phyloP scores from a whole-genome alignment of 2,797 vertebrate species.

The Geotrypetes seraphini region DNA sequence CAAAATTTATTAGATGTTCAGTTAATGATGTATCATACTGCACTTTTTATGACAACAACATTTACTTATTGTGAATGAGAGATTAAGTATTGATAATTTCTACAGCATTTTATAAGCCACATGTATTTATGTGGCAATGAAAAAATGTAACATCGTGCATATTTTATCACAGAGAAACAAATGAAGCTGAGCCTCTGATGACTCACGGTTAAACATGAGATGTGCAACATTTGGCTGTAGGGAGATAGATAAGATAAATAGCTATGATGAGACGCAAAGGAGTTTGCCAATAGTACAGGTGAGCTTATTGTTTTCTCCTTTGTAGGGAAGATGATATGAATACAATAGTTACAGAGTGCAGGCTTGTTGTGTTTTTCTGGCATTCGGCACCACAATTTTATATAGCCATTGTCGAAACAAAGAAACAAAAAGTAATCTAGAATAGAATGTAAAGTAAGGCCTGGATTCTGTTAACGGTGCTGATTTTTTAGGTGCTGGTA shows the following conservation, averaged over 20 bases:
- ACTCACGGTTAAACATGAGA: slow-evolving; percentile 45
- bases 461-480: too few species aligned
- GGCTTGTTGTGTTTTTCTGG: too few species aligned
- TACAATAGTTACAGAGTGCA: too few species aligned
- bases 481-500: too few species aligned
- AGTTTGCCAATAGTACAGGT: neutral
- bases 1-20: slow-evolving; percentile 2
- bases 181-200: slow-evolving; percentile 25
- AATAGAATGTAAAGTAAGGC: too few species aligned
- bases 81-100: slow-evolving; percentile 26
- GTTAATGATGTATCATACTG: slow-evolving; percentile 10
- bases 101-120: slow-evolving; percentile 35
- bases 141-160: slow-evolving; percentile 38
- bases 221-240: slow-evolving; percentile 29
- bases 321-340: too few species aligned
- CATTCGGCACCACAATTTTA: too few species aligned
- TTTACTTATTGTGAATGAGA: slow-evolving; percentile 6
- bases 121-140: slow-evolving; percentile 39
- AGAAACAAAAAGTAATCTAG: too few species aligned
- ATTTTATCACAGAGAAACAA: slow-evolving; percentile 46
- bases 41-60: neutral
- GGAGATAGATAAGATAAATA: slow-evolving; percentile 34
- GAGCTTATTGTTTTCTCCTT: slow-evolving; percentile 13
- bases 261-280: slow-evolving; percentile 24
- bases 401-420: too few species aligned